A percentile compares a stretch with the other conserved stretches of the same genome.
phyloP scores from a whole-genome alignment of 2,113 vertebrate genomes.

The Opisthocomus hoazin region DNA sequence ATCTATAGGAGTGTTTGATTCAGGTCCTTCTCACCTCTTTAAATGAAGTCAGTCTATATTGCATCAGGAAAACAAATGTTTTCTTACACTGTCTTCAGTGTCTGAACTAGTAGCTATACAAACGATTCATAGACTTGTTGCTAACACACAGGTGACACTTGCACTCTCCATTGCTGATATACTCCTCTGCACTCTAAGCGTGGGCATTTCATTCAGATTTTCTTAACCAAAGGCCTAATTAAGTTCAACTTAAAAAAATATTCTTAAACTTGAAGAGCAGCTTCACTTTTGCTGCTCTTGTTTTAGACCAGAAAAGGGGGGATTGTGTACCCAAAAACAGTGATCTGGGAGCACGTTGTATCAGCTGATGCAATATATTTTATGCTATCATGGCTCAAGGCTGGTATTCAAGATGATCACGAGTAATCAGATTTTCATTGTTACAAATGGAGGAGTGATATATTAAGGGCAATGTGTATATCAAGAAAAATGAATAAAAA shows the following conservation, averaged over 20 bases:
- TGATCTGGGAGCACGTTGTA: rapidly evolving
- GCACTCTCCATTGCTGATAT: not conserved
- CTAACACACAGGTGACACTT: rapidly evolving
- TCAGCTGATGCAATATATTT: not conserved
- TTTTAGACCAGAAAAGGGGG: not conserved
- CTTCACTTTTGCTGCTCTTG: not conserved
- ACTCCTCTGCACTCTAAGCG: not conserved
- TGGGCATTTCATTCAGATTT: not conserved
- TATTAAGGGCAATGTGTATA: not conserved
- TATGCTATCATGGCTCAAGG: not conserved
- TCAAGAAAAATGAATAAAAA: not conserved
- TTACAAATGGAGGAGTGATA: not conserved
- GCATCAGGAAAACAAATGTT: not conserved
- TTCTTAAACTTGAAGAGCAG: not conserved
- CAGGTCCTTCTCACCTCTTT: not conserved
- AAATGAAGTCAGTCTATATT: not conserved
- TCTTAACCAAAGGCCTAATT: not conserved
- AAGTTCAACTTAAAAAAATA: not conserved
- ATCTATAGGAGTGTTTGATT: not conserved
- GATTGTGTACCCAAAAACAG: not conserved
- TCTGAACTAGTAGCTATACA: not conserved
- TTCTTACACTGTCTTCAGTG: not conserved
- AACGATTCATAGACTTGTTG: not conserved
- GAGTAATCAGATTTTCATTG: not conserved
- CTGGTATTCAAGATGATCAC: not conserved